Percentiles rank a stretch among this genome's conserved stretches.
These are phyloP conservation scores for Grammomys dolichurus DNA, from an alignment of 2,113 vertebrate species.

Conservation along the genomic window DNA sequence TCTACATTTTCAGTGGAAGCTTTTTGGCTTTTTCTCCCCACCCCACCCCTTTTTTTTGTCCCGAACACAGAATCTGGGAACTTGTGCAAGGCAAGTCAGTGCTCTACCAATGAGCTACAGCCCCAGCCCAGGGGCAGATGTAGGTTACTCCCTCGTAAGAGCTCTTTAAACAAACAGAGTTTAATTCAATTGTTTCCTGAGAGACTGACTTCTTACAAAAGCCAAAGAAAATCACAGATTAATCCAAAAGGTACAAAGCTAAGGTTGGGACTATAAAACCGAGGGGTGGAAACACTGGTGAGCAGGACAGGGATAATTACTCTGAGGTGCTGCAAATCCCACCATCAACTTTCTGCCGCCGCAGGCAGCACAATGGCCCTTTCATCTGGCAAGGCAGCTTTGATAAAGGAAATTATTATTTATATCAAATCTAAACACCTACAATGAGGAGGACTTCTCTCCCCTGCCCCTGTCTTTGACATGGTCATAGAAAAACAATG, in stretches of 20 bases:
- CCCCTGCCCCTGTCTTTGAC: not conserved
- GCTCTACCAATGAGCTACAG: not conserved
- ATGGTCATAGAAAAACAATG: slow-evolving; percentile 8
- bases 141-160: not conserved
- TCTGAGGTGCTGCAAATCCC: not conserved
- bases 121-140: not conserved
- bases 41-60: no score
- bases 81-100: not conserved
- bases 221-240: slow-evolving; percentile 68
- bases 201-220: slow-evolving; percentile 60
- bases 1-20: not conserved
- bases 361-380: slow-evolving; percentile 46
- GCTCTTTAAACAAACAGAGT: slow-evolving; percentile 66
- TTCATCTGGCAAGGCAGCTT: slow-evolving; percentile 64
- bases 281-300: not conserved
- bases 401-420: slow-evolving; percentile 71
- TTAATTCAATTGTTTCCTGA: slow-evolving; percentile 71
- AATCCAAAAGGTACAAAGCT: slow-evolving; percentile 65
- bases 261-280: not conserved
- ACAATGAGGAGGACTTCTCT: slow-evolving; percentile 18
- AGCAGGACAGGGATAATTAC: slow-evolving; percentile 54
- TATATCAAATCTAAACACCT: slow-evolving; percentile 65
- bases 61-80: not conserved
- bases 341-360: slow-evolving; percentile 31
- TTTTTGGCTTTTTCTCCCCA: not conserved